Conservation (phyloP, 2,888 invertebrate genomes). For the Hirtodrosophila histrioides region DNA sequence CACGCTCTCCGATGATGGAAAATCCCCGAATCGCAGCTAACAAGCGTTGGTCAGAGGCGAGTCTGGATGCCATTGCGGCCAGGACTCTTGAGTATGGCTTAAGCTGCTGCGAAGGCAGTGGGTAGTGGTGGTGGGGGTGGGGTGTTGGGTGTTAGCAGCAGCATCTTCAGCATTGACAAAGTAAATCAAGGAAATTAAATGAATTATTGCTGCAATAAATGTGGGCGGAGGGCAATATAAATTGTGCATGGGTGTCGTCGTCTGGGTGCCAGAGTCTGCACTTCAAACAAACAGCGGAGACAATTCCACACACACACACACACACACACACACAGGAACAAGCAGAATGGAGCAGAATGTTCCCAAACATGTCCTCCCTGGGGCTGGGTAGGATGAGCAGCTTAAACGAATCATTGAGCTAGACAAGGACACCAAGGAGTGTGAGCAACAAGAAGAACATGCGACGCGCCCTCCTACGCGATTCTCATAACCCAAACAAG, state of each 20-base stretch:
- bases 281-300: conserved; percentile 42
- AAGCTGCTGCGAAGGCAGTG: too few species aligned
- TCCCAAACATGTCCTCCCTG: background rate
- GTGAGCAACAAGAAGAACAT: background rate
- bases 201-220: conserved; percentile 81
- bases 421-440: conserved; percentile 2
- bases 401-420: conserved; percentile 22
- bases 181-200: conserved; percentile 80
- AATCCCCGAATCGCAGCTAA: conserved; percentile 45
- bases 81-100: background rate
- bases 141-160: background rate
- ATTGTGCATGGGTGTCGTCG: conserved; percentile 51
- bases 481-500: conserved; percentile 12
- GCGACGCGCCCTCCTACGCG: conserved; percentile 5
- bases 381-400: background rate
- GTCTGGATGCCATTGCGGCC: conserved; percentile 6
- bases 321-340: conserved; percentile 1
- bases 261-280: conserved; percentile 31
- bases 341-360: too few species aligned
- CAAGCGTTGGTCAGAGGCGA: conserved; percentile 27
- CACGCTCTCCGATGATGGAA: conserved; percentile 11
- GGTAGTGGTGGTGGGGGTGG: too few species aligned
- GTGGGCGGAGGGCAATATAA: conserved; percentile 67
- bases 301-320: conserved; percentile 32
- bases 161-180: conserved; percentile 61